A percentile compares a stretch with the other conserved stretches of the same genome.
Evolutionary conservation across 1,140 invertebrate genomes (phyloP).

Genomic region (Papilio polyxenes): DNA sequence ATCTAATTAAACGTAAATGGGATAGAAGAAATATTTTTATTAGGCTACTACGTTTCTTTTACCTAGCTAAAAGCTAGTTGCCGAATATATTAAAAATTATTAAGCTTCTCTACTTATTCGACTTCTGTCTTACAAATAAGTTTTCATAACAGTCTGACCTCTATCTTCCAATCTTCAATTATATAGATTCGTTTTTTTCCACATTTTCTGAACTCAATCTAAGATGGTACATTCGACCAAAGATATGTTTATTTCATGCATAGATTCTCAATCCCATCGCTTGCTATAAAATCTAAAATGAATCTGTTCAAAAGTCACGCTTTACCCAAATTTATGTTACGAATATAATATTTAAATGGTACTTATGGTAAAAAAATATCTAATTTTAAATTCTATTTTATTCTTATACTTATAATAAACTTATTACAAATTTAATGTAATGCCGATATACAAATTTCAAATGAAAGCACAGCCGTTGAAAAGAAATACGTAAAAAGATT

Average conservation of each 20-base stretch:
- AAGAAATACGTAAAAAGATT: no score
- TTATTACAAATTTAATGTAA: no score
- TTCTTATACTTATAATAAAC: no score
- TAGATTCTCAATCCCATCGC: slow-evolving; percentile 43
- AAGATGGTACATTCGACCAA: slow-evolving; percentile 45
- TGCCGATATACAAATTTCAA: background rate
- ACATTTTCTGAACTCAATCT: slow-evolving; percentile 27
- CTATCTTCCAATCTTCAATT: slow-evolving; percentile 8
- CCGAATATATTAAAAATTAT: no score
- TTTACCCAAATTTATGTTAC: slow-evolving; percentile 47
- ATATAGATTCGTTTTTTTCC: slow-evolving; percentile 16
- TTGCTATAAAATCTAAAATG: slow-evolving; percentile 49
- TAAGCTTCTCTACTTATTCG: background rate
- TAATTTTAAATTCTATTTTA: background rate
- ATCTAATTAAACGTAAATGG: no score
- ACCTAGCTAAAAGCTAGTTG: no score
- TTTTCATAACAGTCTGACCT: slow-evolving; percentile 7
- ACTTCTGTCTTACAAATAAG: slow-evolving; percentile 1
- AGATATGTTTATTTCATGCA: slow-evolving; percentile 54
- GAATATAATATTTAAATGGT: slow-evolving; percentile 12
- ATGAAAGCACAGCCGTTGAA: background rate
- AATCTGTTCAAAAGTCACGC: slow-evolving; percentile 43
- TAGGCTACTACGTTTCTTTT: no score
- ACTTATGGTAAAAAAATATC: background rate
- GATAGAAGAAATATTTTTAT: no score